phyloP scores from a whole-genome alignment of 2,888 invertebrate genomes.

The Brenthis daphne region DNA sequence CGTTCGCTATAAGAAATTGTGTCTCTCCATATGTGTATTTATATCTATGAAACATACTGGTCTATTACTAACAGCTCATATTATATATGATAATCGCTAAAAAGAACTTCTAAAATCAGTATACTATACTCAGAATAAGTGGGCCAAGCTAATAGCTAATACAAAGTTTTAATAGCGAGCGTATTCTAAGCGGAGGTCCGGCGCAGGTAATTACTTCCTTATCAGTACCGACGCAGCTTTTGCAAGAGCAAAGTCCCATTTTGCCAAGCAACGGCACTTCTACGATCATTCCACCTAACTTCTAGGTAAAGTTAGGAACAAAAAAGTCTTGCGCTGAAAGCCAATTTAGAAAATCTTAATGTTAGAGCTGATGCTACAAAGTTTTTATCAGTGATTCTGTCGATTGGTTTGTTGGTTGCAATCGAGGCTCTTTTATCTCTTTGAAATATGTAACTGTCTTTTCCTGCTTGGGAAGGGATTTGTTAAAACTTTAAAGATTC shows the following conservation, averaged over 20 bases:
- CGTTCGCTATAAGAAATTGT: too few relatives aligned
- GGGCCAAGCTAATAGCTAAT: conserved; percentile 32
- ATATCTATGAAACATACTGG: not conserved
- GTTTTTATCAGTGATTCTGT: conserved; percentile 28
- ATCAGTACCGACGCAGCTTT: conserved; percentile 36
- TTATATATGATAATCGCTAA: conserved; percentile 9
- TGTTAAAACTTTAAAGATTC: not conserved
- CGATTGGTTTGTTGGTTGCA: conserved; percentile 22
- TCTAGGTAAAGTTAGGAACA: conserved; percentile 28
- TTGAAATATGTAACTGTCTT: conserved; percentile 1
- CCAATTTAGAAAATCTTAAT: conserved; percentile 36
- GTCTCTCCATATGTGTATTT: too few relatives aligned
- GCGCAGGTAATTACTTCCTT: conserved; percentile 37
- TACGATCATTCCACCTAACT: conserved; percentile 29
- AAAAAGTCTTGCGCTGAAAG: conserved; percentile 31
- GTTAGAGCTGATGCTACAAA: conserved; percentile 29
- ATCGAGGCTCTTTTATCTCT: conserved; percentile 10
- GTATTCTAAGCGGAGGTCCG: conserved; percentile 34
- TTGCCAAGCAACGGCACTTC: conserved; percentile 32
- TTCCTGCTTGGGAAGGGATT: not conserved
- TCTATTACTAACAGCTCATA: not conserved
- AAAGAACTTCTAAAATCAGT: conserved; percentile 12
- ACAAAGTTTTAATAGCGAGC: conserved; percentile 38
- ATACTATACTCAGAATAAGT: conserved; percentile 18
- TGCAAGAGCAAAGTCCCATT: conserved; percentile 32